Percentiles rank a stretch among this genome's conserved stretches.
phyloP scores from a whole-genome alignment of 2,113 vertebrate genomes.

The Turnix velox region DNA sequence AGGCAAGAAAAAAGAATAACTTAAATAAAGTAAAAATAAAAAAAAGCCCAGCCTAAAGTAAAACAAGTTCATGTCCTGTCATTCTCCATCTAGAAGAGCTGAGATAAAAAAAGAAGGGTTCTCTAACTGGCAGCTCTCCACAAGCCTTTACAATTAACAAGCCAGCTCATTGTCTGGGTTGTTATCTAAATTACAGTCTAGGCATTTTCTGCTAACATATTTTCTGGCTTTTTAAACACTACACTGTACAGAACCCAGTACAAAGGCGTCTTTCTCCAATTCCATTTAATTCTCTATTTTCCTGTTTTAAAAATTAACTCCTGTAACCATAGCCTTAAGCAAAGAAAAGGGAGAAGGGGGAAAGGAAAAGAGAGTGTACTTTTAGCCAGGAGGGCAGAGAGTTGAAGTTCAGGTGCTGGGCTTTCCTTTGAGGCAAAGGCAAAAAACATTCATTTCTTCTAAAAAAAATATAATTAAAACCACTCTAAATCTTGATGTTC shows the following conservation, averaged over 20 bases:
- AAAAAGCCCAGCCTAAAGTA: not conserved
- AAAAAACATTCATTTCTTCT: not conserved
- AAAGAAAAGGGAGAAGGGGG: not conserved
- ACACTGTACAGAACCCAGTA: constrained; percentile 49
- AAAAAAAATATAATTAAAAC: not conserved
- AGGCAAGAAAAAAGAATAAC: not conserved
- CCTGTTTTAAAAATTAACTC: constrained; percentile 62
- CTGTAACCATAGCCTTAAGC: constrained; percentile 47
- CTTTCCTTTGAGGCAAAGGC: not conserved
- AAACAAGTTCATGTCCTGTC: not conserved
- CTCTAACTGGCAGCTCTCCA: constrained; percentile 51
- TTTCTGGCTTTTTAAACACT: constrained; percentile 65
- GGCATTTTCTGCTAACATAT: constrained; percentile 62
- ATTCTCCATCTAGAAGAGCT: not conserved
- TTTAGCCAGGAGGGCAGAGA: not conserved
- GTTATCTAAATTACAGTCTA: constrained; percentile 70
- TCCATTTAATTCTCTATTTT: constrained; percentile 60
- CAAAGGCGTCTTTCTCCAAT: constrained; percentile 69
- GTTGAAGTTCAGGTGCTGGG: not conserved
- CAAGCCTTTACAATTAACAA: constrained; percentile 59
- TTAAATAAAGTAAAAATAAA: no score
- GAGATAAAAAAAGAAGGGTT: constrained; percentile 43
- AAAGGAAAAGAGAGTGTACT: not conserved
- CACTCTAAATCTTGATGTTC: not conserved
- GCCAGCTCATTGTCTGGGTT: constrained; percentile 40